Conservation (phyloP, 2,888 invertebrate genomes). For the Galerucella pusilla region DNA sequence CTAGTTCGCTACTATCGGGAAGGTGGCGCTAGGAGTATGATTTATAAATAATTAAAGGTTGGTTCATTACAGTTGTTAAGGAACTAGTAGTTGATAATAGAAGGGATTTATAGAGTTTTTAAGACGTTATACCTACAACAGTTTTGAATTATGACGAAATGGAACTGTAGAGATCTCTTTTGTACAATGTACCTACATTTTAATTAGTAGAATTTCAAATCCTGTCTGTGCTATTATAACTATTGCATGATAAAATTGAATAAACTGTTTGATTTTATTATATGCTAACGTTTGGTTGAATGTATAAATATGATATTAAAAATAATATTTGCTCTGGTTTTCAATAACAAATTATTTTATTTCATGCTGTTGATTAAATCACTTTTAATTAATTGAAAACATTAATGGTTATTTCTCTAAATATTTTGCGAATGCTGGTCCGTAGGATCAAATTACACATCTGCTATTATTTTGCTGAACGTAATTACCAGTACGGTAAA, state of each 20-base stretch:
- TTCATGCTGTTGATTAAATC: background rate
- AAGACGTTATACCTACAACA: too few species aligned
- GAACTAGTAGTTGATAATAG: too few species aligned
- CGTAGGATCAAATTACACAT: background rate
- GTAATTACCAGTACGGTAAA: background rate
- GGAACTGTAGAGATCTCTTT: too few species aligned
- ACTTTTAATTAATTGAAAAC: constrained; percentile 10
- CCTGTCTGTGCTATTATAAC: too few species aligned
- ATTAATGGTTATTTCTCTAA: background rate
- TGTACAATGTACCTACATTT: too few species aligned
- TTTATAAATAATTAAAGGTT: too few species aligned
- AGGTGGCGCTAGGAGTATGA: too few species aligned
- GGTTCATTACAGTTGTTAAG: too few species aligned
- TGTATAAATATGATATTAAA: background rate
- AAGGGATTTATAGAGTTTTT: too few species aligned
- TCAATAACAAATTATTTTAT: constrained; percentile 13
- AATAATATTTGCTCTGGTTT: background rate
- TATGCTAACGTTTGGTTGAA: background rate
- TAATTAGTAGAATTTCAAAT: too few species aligned
- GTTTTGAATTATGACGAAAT: too few species aligned
- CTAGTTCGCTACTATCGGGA: too few species aligned
- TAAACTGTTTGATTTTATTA: background rate
- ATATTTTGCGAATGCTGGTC: constrained; percentile 1
- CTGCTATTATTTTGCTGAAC: background rate
- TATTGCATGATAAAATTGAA: background rate